Conservation (phyloP, 2,888 invertebrate genomes). For the Trissonchulus sp. region DNA sequence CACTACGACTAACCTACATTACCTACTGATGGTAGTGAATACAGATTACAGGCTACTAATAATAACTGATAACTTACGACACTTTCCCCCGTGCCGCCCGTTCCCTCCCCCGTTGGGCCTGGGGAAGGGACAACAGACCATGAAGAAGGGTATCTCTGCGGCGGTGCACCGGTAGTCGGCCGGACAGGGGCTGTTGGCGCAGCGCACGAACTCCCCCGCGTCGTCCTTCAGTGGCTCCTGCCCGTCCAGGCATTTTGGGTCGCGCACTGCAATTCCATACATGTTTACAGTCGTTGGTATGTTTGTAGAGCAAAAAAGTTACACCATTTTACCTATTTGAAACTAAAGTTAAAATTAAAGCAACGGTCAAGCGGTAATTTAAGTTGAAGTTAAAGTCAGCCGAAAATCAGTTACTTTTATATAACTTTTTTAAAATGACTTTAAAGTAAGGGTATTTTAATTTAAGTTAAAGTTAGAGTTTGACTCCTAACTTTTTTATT, state of each 20-base stretch:
- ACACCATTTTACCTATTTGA: no score
- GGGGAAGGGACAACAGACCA: slow-evolving; percentile 20
- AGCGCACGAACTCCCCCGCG: slow-evolving; percentile 12
- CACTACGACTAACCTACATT: not conserved
- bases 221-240: slow-evolving; percentile 21
- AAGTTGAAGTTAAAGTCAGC: no score
- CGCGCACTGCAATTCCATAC: slow-evolving; percentile 20
- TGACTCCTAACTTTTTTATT: no score
- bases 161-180: slow-evolving; percentile 27
- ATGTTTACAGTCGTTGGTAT: no score
- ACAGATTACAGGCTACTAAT: not conserved
- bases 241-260: slow-evolving; percentile 25
- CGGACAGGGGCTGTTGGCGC: slow-evolving; percentile 24
- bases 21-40: not conserved
- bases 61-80: no score
- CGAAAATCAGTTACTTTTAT: no score
- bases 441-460: no score
- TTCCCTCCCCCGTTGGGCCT: not conserved
- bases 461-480: no score
- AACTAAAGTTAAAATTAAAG: no score
- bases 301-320: no score
- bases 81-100: not conserved
- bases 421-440: no score
- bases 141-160: slow-evolving; percentile 26
- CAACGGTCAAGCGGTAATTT: no score